phyloP scores from a whole-genome alignment of 92 coral and sea anemone species.

The Palythoa grandiflora region DNA sequence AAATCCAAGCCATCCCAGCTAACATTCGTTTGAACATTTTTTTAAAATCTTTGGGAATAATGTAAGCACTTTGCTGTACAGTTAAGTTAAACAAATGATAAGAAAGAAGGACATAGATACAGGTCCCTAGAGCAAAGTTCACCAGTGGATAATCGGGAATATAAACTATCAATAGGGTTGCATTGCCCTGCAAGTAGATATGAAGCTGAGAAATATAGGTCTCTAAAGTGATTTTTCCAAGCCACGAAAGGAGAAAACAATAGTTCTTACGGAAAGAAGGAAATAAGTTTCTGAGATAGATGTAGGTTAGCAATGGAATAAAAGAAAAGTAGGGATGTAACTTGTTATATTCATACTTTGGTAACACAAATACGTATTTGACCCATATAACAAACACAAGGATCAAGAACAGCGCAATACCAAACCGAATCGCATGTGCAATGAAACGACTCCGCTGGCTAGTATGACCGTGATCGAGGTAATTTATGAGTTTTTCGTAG shows the following conservation, averaged over 20 bases:
- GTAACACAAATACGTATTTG: slow-evolving; percentile 67
- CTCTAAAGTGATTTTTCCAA: slow-evolving; percentile 83
- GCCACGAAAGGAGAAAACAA: slow-evolving; percentile 78
- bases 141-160: slow-evolving; percentile 79
- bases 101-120: slow-evolving; percentile 72
- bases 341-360: slow-evolving; percentile 76
- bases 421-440: slow-evolving; percentile 50
- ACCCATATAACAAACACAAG: slow-evolving; percentile 61
- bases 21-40: slow-evolving; percentile 52
- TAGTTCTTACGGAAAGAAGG: slow-evolving; percentile 68
- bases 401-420: slow-evolving; percentile 57
- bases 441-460: slow-evolving; percentile 40
- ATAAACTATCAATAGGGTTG: slow-evolving; percentile 72
- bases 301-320: slow-evolving; percentile 76
- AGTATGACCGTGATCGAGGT: slow-evolving; percentile 51
- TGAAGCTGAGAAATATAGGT: slow-evolving; percentile 89
- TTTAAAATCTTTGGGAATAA: slow-evolving; percentile 69
- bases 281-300: slow-evolving; percentile 76
- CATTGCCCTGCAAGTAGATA: slow-evolving; percentile 81
- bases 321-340: slow-evolving; percentile 82
- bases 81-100: slow-evolving; percentile 77
- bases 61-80: slow-evolving; percentile 68
- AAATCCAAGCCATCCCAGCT: slow-evolving; percentile 65
- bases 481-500: slow-evolving; percentile 61
- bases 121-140: slow-evolving; percentile 75